A percentile compares a stretch with the other conserved stretches of the same genome.
phyloP scores from a whole-genome alignment of 2,113 vertebrate genomes.

The Hippotragus niger region DNA sequence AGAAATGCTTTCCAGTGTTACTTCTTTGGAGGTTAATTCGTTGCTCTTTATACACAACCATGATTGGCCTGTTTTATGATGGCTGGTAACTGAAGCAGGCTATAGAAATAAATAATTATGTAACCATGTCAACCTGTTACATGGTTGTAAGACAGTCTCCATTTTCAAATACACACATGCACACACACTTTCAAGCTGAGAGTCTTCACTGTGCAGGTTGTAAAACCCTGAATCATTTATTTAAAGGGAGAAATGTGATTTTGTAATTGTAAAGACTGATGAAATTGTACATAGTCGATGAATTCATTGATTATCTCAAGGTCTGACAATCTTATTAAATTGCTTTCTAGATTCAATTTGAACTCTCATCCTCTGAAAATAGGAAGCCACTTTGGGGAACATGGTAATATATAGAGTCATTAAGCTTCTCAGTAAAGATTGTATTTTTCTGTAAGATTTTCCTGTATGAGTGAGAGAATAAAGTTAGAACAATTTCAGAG shows the following conservation, averaged over 20 bases:
- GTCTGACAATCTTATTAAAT: slow-evolving; percentile 11
- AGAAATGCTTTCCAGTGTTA: background rate
- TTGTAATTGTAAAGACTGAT: background rate
- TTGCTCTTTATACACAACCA: background rate
- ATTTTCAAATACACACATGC: background rate
- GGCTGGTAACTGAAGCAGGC: background rate
- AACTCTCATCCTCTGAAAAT: background rate
- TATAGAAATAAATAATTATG: slow-evolving; percentile 15
- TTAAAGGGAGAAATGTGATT: background rate
- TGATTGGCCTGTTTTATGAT: background rate
- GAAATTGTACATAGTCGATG: background rate
- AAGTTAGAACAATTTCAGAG: background rate
- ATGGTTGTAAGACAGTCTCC: background rate
- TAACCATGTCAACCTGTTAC: background rate
- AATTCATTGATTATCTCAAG: background rate
- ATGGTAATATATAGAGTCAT: background rate
- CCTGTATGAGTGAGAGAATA: background rate
- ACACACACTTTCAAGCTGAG: slow-evolving; percentile 7
- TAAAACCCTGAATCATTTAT: background rate
- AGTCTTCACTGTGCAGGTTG: background rate
- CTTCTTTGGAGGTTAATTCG: slow-evolving; percentile 20
- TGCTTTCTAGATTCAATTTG: background rate
- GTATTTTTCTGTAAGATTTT: background rate
- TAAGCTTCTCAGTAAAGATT: background rate
- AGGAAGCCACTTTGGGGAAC: background rate